Percentiles rank a stretch among this genome's conserved stretches.
phyloP scores from a whole-genome alignment of 2,113 vertebrate species.

The Saimiri boliviensis region DNA sequence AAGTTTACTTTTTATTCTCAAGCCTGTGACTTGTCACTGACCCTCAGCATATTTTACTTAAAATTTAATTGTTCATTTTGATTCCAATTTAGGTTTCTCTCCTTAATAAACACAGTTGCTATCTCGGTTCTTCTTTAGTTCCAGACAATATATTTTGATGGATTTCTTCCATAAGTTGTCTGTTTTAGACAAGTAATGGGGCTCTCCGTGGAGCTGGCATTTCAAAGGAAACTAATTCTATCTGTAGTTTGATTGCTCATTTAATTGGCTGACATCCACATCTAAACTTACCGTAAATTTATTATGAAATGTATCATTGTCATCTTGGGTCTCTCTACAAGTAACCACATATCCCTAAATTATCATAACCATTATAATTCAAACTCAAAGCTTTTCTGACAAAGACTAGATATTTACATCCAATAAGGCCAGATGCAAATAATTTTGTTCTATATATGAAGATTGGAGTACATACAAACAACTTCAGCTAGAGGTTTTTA shows the following conservation, averaged over 20 bases:
- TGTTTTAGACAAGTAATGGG: constrained; percentile 42
- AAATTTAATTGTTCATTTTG: constrained; percentile 2
- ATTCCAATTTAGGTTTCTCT: constrained; percentile 32
- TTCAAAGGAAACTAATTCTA: constrained; percentile 68
- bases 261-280: constrained; percentile 50
- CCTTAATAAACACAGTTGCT: constrained; percentile 44
- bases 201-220: constrained; percentile 43
- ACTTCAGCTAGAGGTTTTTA: neutral
- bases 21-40: neutral
- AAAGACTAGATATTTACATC: neutral
- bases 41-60: constrained; percentile 34
- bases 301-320: constrained; percentile 65
- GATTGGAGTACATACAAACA: neutral
- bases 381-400: neutral
- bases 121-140: constrained; percentile 64
- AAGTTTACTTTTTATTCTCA: neutral
- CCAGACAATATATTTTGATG: constrained; percentile 64
- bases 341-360: constrained; percentile 52
- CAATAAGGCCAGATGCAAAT: neutral
- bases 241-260: constrained; percentile 49
- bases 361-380: constrained; percentile 23
- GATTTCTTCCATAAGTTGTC: constrained; percentile 40
- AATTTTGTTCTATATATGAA: neutral
- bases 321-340: constrained; percentile 44
- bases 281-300: constrained; percentile 64